Percentiles rank a stretch among this genome's conserved stretches.
Evolutionary conservation across 2,113 vertebrate genomes (phyloP).

Genomic region (Leptosomus discolor): DNA sequence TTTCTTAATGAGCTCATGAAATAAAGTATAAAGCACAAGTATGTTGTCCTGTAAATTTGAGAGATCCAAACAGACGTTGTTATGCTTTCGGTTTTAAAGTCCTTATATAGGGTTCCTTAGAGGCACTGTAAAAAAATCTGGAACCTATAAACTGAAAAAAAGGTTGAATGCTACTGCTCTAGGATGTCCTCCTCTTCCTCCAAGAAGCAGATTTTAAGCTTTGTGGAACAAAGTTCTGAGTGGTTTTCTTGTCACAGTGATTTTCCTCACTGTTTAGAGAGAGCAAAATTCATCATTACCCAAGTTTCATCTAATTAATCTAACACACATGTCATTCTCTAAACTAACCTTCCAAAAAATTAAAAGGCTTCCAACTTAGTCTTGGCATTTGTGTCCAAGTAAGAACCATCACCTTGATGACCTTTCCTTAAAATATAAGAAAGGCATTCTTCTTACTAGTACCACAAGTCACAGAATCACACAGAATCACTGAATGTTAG

Average conservation of each 20-base stretch:
- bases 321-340: neutral
- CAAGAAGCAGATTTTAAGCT: neutral
- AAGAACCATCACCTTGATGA: neutral
- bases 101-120: neutral
- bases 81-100: neutral
- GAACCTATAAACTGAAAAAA: neutral
- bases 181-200: neutral
- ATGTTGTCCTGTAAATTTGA: neutral
- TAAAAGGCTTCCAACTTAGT: neutral
- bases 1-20: neutral
- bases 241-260: neutral
- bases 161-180: neutral
- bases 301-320: neutral
- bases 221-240: neutral
- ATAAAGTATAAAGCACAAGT: neutral
- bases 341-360: neutral
- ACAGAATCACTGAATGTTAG: too few species aligned
- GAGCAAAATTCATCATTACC: neutral
- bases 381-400: neutral
- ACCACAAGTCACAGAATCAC: too few species aligned
- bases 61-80: neutral
- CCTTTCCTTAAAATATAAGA: neutral
- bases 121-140: neutral
- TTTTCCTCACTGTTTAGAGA: neutral
- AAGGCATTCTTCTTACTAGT: neutral